Base-by-base conservation (phyloP, 2,797 vertebrate species). In the Toxotes lorentzi region DNA sequence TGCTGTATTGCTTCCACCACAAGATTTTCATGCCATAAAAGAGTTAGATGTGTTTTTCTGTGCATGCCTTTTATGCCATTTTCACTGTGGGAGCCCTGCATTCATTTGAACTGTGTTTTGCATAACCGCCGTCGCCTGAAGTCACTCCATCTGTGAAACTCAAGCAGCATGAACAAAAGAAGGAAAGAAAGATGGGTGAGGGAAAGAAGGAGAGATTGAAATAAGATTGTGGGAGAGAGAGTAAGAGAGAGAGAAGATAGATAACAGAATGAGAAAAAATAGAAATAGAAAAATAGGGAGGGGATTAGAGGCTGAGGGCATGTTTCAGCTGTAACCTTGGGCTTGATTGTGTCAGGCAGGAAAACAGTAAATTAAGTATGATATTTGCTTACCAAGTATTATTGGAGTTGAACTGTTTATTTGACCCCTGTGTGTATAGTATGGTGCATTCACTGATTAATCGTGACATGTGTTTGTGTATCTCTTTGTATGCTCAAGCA, bases 91-190 rank as follows among this genome's bases (percentile, higher is more conserved):
- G 86, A 89, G 81, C 84, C 66, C 84, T 64, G 87, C 82, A 89
- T 93, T 88, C 88, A 90, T 94, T 89, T 90, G 88, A 91, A 89
- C 86, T 86, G 86, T 83, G 83, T 92, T 94, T 93, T 93, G 92
- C 93, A 94, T 93, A 92, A 92, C 91, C 85, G 63, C 76, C 86
- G 89, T 90, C 53, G 90, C 93, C 93, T 92, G 81, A 69, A 94
- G 93, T 93, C 92, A 90, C 91, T 93, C 92, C 93, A 93, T 94
- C 93, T 95, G 94, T 91, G 89, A 91, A 89, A 92, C 85, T 84
- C 85, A 79, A 87, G 84, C 85, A 84, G 92, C 92, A 86, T 85
- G 90, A 93, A 93, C 86, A 92, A 93, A 92, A 83, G 84, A 69
- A 81, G 74, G 80, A 81, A 85, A 86, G 48, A 84, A 70, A 76